Evolutionary conservation across 2,888 invertebrate genomes (phyloP).

Genomic region (Meganola albula): DNA sequence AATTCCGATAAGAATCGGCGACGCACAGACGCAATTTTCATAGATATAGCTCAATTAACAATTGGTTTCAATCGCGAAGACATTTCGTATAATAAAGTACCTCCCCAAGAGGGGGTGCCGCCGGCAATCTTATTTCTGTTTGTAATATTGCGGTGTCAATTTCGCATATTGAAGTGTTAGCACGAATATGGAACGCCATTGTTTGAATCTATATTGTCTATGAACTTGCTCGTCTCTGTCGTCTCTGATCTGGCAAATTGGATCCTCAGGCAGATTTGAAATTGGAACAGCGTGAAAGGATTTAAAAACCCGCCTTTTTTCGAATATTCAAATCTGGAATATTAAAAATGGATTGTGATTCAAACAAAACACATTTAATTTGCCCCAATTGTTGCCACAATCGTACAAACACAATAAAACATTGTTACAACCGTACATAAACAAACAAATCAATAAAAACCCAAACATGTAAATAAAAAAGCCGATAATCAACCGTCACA

Average conservation of each 20-base stretch:
- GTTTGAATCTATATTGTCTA: slow-evolving; percentile 59
- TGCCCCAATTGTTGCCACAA: slow-evolving; percentile 21
- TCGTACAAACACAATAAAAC: slow-evolving; percentile 20
- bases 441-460: slow-evolving; percentile 34
- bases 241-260: slow-evolving; percentile 45
- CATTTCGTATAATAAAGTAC: slow-evolving; percentile 73
- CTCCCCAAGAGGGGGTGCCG: slow-evolving; percentile 50
- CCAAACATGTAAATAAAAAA: slow-evolving; percentile 46
- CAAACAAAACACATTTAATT: slow-evolving; percentile 14
- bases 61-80: slow-evolving; percentile 77
- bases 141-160: slow-evolving; percentile 77
- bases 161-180: slow-evolving; percentile 74
- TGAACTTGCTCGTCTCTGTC: slow-evolving; percentile 51
- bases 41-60: slow-evolving; percentile 78
- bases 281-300: slow-evolving; percentile 17
- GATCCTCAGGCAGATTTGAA: slow-evolving; percentile 28
- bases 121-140: slow-evolving; percentile 75
- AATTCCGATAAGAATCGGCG: slow-evolving; percentile 72
- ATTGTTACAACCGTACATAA: slow-evolving; percentile 27
- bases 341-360: slow-evolving; percentile 7
- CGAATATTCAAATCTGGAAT: slow-evolving; percentile 2
- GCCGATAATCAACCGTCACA: slow-evolving; percentile 49
- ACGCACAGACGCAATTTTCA: slow-evolving; percentile 71
- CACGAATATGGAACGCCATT: slow-evolving; percentile 59
- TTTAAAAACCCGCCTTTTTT: slow-evolving; percentile 15